Base-by-base conservation (phyloP, 2,888 invertebrate species). In the Dioctria rufipes region DNA sequence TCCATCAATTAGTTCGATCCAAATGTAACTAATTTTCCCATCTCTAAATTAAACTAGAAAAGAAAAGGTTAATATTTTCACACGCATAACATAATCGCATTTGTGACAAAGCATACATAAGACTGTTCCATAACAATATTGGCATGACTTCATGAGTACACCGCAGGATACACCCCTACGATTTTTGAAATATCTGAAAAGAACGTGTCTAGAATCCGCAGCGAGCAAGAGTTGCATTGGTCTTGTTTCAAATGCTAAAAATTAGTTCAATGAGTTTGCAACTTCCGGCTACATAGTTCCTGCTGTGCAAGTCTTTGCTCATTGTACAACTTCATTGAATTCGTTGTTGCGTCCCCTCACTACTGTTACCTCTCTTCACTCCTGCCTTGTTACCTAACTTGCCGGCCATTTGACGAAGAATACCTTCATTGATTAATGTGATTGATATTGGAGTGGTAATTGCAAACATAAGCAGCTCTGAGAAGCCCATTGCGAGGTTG, bases 211-310 rank as follows among this genome's bases (percentile, higher is more conserved):
- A 46, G n/a, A 25, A 25, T 25, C 25, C 25, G 2, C 25, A 25
- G 25, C 25, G 25, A 25, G 25, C 25, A 25, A 25, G 25, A 25
- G 25, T 11, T 6, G 11, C 67, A 37, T 63, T 39, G 9, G 49
- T 25, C 39, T 39, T 69, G 42, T 39, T 69, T n/a, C 37, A 61
- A 43, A 60, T 43, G 60, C 61, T 49, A 79, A 69, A 80, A 82
- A 82, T 81, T 80, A 81, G 82, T 82, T 82, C 80, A 79, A 81
- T 82, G 80, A 79, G 69, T 67, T 79, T 80, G 66, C 73, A 46
- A 81, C 80, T 82, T 82, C 82, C 82, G 82, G 82, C 81, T 82
- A 81, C 25, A 75, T 49, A 40, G 60, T n/a, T 54, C 80, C 49
- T 61, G 79, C 81, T 79, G 79, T 49, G 78, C 13, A 9, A 65